Percentiles rank a stretch among this genome's conserved stretches.
These are phyloP conservation scores for Schizaphis graminum DNA, from an alignment of 2,888 invertebrate species.

Conservation along the genomic window DNA sequence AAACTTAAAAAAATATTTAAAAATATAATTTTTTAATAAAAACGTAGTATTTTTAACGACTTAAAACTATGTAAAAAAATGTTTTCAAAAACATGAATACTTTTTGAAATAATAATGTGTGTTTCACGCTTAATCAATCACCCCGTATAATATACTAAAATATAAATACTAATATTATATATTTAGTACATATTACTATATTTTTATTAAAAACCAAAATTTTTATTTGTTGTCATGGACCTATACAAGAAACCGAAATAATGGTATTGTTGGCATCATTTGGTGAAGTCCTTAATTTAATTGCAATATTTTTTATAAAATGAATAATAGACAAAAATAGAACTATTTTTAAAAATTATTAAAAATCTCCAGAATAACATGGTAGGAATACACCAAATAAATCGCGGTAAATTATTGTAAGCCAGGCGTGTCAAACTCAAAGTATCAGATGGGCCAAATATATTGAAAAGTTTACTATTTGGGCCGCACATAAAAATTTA, in stretches of 20 bases:
- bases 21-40: no score
- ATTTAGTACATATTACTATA: background rate
- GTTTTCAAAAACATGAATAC: no score
- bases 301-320: background rate
- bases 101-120: no score
- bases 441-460: no score
- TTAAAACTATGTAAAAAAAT: no score
- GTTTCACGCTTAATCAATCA: no score
- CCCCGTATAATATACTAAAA: background rate
- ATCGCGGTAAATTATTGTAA: background rate
- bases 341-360: background rate
- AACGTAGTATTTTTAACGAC: no score
- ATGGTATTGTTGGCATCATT: constrained; percentile 8
- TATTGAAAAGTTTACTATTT: no score
- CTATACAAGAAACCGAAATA: constrained; percentile 4
- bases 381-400: background rate
- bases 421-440: no score
- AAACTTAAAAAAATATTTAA: no score
- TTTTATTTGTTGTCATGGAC: background rate
- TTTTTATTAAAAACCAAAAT: background rate
- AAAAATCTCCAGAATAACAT: background rate
- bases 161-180: no score
- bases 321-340: constrained; percentile 4
- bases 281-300: background rate
- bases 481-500: no score